Conservation (phyloP, 1,140 invertebrate species). For the Megathymus violae region DNA sequence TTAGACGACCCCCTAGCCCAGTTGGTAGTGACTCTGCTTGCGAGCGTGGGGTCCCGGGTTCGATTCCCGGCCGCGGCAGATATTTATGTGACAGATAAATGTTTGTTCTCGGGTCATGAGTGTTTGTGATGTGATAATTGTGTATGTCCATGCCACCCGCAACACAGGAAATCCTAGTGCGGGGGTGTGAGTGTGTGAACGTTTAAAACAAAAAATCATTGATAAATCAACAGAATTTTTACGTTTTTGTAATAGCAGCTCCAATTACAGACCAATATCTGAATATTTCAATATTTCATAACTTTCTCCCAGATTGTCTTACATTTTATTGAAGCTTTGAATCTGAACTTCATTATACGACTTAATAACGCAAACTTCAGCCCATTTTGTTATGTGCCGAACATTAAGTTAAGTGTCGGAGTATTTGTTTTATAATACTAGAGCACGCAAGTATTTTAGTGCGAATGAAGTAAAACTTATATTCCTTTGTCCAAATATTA, state of each 20-base stretch:
- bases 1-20: too few species aligned
- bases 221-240: slow-evolving; percentile 4
- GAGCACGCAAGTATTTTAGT: slow-evolving; percentile 17
- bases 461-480: background rate
- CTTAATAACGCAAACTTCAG: slow-evolving; percentile 24
- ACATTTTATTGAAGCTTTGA: slow-evolving; percentile 29
- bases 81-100: too few species aligned
- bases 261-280: slow-evolving; percentile 3
- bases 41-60: too few species aligned
- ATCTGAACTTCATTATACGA: slow-evolving; percentile 24
- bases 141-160: too few species aligned
- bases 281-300: slow-evolving; percentile 7
- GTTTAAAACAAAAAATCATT: too few species aligned
- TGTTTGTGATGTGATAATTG: too few species aligned
- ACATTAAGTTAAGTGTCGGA: slow-evolving; percentile 28
- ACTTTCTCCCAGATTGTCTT: slow-evolving; percentile 13
- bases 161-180: too few species aligned
- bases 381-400: slow-evolving; percentile 15
- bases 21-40: too few species aligned
- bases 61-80: too few species aligned
- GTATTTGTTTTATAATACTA: slow-evolving; percentile 29
- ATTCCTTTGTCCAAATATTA: background rate
- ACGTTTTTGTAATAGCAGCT: slow-evolving; percentile 2
- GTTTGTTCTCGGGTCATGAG: too few species aligned
- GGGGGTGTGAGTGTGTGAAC: too few species aligned